Evolutionary conservation across 2,113 vertebrate species (phyloP).

Genomic region (Mesitornis unicolor): DNA sequence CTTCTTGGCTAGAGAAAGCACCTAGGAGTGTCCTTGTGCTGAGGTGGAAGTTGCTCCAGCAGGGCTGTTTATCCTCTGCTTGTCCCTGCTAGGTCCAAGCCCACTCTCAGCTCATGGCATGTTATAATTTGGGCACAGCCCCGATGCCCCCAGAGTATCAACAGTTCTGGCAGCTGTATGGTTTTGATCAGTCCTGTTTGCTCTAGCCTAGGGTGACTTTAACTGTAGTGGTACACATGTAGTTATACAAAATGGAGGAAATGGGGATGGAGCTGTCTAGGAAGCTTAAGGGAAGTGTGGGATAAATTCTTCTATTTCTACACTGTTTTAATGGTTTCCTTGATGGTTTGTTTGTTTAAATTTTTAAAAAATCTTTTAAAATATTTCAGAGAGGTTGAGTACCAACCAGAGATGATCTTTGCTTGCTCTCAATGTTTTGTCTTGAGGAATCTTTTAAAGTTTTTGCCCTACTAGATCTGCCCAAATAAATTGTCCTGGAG

Average conservation of each 20-base stretch:
- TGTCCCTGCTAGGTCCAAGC: not conserved
- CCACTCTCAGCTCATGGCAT: rapidly evolving
- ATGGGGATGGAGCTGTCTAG: not conserved
- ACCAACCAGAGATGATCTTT: not conserved
- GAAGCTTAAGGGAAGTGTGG: not conserved
- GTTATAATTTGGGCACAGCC: not conserved
- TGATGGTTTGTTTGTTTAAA: not conserved
- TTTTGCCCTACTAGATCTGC: not conserved
- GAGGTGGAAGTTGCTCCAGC: not conserved
- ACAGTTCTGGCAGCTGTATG: not conserved
- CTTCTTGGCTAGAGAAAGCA: not conserved
- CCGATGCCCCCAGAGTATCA: not conserved
- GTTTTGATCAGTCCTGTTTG: not conserved
- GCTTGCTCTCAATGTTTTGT: not conserved
- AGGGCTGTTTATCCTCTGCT: not conserved
- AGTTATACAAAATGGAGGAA: not conserved
- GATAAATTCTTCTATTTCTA: not conserved
- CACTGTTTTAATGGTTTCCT: not conserved
- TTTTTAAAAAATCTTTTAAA: not conserved
- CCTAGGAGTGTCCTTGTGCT: not conserved
- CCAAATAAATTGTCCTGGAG: not conserved
- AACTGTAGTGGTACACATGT: not conserved
- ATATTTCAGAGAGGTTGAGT: not conserved
- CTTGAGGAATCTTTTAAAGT: not conserved
- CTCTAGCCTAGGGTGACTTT: not conserved